A percentile compares a stretch with the other conserved stretches of the same genome.
These are phyloP conservation scores for Carterocephalus palaemon DNA, from an alignment of 2,888 invertebrate species.

Conservation along the genomic window DNA sequence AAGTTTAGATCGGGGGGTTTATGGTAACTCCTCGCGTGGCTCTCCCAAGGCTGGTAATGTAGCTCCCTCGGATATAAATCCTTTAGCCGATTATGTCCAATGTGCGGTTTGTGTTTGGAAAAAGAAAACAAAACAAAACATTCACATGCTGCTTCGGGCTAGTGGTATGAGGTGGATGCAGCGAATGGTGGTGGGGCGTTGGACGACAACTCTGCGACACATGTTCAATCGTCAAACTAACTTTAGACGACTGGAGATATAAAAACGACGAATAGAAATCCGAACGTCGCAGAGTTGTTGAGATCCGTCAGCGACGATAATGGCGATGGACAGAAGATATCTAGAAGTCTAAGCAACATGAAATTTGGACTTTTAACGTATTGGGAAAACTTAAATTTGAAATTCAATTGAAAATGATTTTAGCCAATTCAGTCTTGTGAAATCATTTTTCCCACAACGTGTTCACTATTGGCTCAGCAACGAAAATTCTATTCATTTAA, in stretches of 20 bases:
- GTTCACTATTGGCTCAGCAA: conserved; percentile 54
- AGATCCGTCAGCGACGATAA: conserved; percentile 47
- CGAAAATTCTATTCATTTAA: conserved; percentile 41
- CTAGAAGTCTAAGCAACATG: conserved; percentile 67
- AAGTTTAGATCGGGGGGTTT: conserved; percentile 78
- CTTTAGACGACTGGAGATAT: neutral
- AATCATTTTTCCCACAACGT: conserved; percentile 55
- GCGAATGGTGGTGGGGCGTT: conserved; percentile 53
- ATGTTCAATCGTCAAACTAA: neutral
- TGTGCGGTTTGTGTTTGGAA: conserved; percentile 77
- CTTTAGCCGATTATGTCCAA: conserved; percentile 75
- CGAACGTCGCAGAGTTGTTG: conserved; percentile 43
- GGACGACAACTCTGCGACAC: conserved; percentile 56
- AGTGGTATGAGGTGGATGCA: conserved; percentile 70
- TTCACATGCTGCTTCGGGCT: conserved; percentile 78
- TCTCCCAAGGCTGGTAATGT: conserved; percentile 85
- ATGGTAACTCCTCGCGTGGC: conserved; percentile 80
- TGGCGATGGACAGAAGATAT: conserved; percentile 60
- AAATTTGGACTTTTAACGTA: conserved; percentile 48
- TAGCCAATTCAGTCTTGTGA: conserved; percentile 41
- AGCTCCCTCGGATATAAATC: conserved; percentile 77
- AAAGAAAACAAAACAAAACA: conserved; percentile 79
- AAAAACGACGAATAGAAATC: neutral
- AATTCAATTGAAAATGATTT: conserved; percentile 11
- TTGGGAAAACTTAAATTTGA: conserved; percentile 52